Conservation (phyloP, 2,113 vertebrate species). For the Nestor notabilis region DNA sequence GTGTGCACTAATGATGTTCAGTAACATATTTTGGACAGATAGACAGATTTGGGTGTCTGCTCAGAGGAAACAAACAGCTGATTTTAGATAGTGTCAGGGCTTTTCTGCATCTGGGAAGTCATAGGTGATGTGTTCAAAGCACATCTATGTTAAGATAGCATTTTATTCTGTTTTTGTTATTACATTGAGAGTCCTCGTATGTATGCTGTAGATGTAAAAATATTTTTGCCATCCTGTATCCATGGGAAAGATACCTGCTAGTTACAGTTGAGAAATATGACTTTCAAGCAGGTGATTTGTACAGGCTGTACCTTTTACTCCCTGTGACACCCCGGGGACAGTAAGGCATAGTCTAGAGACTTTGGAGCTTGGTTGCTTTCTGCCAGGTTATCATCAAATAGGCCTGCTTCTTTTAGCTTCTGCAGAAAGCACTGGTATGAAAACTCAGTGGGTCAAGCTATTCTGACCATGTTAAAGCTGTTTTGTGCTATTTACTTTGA, state of each 20-base stretch:
- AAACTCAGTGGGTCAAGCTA: neutral
- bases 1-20: neutral
- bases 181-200: neutral
- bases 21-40: neutral
- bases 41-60: neutral
- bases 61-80: neutral
- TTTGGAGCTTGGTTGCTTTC: neutral
- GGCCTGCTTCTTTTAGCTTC: neutral
- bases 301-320: neutral
- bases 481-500: neutral
- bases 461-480: neutral
- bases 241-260: neutral
- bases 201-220: neutral
- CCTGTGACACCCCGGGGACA: neutral
- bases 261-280: neutral
- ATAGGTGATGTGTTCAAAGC: neutral
- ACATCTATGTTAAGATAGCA: neutral
- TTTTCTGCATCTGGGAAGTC: neutral
- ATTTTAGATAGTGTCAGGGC: neutral
- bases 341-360: neutral
- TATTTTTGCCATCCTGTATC: neutral
- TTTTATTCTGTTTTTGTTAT: neutral
- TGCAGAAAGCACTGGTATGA: neutral
- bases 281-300: neutral
- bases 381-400: neutral